Evolutionary conservation across 2,888 invertebrate species (phyloP), one percentile per base, ranked within the genome.

Genomic region (Omphaloscelis lunosa): DNA sequence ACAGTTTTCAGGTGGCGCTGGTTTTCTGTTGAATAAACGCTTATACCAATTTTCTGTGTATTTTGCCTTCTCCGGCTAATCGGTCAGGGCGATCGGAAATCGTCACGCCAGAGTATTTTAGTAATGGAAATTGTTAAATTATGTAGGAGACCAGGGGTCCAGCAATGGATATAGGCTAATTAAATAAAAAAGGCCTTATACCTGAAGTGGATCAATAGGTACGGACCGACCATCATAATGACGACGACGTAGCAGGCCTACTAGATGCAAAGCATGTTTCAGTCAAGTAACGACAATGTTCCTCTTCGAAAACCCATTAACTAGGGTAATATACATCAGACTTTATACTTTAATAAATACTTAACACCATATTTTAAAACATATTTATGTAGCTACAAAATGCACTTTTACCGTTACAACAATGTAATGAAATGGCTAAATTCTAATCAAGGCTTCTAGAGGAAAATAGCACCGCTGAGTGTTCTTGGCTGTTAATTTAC

Each of bases 221-320:
- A 20, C 11, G 2, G 27, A 15, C 39, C 41, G 20, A 20, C 59
- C 27, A 41, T 6, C 2, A 39, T 39, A n/a, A 17, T 39, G 15
- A 63, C 5, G 15, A 63, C 15, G 15, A 63, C n/a, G 2, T 41
- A 65, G 6, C 9, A 6, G 2, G 17, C 17, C 20, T 20, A 27
- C 41, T 11, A 27, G 34, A 51, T 72, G 61, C 17, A 27, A 61
- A 29, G 11, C 8, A 39, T 61, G 51, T 45, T 6, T 51, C 61
- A n/a, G 23, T 20, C 12, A 27, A 23, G 23, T 39, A 20, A 23
- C 74, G 29, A 62, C 53, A 75, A 75, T 45, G 62, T 75, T 20
- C 45, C 62, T 45, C 4, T 0, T 53, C 3, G 12, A 29, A 74
- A 53, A 53, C 41, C 11, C 20, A 34, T 65, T 39, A 56, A 58